Conservation (phyloP, 2,113 vertebrate genomes). For the Syrrhaptes paradoxus region DNA sequence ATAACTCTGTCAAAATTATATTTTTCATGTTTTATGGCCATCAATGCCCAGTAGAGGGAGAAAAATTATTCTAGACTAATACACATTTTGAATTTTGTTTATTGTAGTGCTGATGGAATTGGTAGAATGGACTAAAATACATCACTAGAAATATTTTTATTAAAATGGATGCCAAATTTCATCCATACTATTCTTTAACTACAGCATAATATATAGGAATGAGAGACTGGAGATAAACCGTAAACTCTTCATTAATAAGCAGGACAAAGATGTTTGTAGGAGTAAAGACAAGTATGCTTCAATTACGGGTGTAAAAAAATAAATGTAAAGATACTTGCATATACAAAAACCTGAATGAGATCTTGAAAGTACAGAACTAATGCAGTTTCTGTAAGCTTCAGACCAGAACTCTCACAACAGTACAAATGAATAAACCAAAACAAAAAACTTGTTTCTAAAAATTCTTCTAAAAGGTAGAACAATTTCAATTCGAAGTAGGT, state of each 20-base stretch:
- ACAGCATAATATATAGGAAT: neutral
- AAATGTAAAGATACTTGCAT: neutral
- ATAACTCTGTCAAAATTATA: neutral
- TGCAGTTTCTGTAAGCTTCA: neutral
- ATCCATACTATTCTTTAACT: neutral
- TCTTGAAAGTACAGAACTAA: neutral
- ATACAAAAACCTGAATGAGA: neutral
- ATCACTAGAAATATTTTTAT: neutral
- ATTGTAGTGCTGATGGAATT: neutral
- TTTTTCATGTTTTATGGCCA: neutral
- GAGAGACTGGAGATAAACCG: neutral
- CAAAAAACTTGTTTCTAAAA: neutral
- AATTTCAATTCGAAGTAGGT: neutral
- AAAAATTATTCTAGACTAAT: neutral
- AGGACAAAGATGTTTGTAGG: neutral
- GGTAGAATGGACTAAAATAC: neutral
- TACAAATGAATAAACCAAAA: neutral
- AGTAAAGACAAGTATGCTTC: neutral
- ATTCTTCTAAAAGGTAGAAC: neutral
- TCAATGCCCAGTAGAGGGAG: neutral
- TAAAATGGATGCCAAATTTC: neutral
- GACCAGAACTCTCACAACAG: neutral
- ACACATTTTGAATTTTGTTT: neutral
- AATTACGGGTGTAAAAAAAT: neutral
- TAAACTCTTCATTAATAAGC: neutral